Evolutionary conservation across 2,797 vertebrate species (phyloP).

Genomic region (Dendrocincla tyrannina): DNA sequence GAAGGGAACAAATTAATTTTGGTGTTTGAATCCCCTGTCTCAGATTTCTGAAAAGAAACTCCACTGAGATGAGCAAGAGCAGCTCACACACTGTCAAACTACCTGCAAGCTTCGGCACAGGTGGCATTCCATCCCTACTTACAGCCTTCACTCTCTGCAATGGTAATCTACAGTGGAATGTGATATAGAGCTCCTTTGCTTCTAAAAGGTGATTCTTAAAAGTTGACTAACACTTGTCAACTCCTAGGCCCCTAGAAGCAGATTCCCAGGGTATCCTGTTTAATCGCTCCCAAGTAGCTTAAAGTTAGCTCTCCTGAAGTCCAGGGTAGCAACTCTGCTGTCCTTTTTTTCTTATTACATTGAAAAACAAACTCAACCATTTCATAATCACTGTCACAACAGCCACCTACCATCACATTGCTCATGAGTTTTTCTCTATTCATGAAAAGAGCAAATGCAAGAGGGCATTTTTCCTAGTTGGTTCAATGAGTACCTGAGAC

Average conservation of each 20-base stretch:
- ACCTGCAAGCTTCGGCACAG: not conserved
- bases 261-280: not conserved
- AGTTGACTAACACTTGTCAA: not conserved
- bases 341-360: not conserved
- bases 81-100: not conserved
- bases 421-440: rapidly evolving
- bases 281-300: not conserved
- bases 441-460: not conserved
- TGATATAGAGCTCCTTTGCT: not conserved
- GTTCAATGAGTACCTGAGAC: not conserved
- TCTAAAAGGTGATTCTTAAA: not conserved
- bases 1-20: not conserved
- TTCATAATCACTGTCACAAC: not conserved
- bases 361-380: not conserved
- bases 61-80: not conserved
- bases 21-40: not conserved
- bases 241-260: not conserved
- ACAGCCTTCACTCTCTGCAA: not conserved
- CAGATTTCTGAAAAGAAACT: not conserved
- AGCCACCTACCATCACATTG: not conserved
- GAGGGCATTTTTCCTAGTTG: not conserved
- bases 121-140: not conserved
- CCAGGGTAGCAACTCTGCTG: not conserved
- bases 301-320: not conserved
- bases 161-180: too few relatives aligned